Percentiles rank a stretch among this genome's conserved stretches.
These are phyloP conservation scores for Pterobdella sp. DNA, from an alignment of 2,888 invertebrate genomes.

Conservation along the genomic window DNA sequence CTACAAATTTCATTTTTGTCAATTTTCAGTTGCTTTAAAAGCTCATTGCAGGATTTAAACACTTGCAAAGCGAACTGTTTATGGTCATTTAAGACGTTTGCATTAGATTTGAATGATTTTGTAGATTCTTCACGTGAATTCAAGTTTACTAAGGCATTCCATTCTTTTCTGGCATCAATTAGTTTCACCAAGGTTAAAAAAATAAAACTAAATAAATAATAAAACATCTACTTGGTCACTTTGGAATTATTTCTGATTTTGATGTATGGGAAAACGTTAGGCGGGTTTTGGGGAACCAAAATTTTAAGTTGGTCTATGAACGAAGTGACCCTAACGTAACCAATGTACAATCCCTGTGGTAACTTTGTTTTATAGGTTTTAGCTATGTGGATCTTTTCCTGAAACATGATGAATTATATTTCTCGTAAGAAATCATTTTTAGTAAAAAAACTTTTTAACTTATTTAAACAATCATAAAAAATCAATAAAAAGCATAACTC, in stretches of 20 bases:
- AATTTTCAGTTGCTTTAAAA: constrained; percentile 40
- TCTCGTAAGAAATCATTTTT: neutral
- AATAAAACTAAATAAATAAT: neutral
- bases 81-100: too few species aligned
- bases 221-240: constrained; percentile 71
- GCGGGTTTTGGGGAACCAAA: constrained; percentile 81
- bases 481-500: neutral
- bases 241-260: constrained; percentile 89
- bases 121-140: neutral
- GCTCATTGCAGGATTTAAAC: constrained; percentile 7
- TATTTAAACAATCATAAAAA: neutral
- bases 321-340: constrained; percentile 90
- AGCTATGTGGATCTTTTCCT: constrained; percentile 62
- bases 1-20: constrained; percentile 42
- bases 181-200: neutral
- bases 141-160: neutral
- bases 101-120: too few species aligned
- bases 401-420: constrained; percentile 29
- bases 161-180: neutral
- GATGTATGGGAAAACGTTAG: constrained; percentile 87
- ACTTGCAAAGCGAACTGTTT: neutral
- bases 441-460: neutral
- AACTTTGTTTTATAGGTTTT: constrained; percentile 75
- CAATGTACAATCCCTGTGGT: constrained; percentile 80
- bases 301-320: constrained; percentile 89